Evolutionary conservation across 2,888 invertebrate genomes (phyloP).

Genomic region (Noctua janthina): DNA sequence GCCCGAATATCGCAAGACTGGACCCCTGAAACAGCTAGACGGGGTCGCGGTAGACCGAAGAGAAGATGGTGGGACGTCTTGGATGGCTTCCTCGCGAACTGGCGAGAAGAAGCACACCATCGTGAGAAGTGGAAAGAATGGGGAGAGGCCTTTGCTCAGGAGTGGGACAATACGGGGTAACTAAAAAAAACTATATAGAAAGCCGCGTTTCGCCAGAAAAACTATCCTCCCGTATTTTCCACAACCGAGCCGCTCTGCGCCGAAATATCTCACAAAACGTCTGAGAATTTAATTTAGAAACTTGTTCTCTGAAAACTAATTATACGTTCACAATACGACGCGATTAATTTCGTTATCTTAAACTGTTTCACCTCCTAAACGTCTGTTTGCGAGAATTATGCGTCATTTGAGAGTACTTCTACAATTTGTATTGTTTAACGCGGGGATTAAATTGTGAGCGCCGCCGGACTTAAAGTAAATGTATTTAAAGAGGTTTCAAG

Average conservation of each 20-base stretch:
- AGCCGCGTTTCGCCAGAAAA: neutral
- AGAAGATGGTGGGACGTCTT: too few species aligned
- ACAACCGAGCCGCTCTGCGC: constrained; percentile 7
- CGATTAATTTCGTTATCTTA: constrained; percentile 66
- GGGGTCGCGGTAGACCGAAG: too few species aligned
- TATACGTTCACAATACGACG: constrained; percentile 63
- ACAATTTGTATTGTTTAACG: constrained; percentile 53
- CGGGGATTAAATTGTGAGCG: constrained; percentile 33
- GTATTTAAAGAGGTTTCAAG: constrained; percentile 14
- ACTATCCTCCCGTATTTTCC: constrained; percentile 31
- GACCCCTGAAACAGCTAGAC: too few species aligned
- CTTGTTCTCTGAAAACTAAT: constrained; percentile 66
- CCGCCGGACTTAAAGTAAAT: constrained; percentile 31
- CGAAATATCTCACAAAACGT: constrained; percentile 55
- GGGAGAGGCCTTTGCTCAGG: too few species aligned
- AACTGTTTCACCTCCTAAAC: constrained; percentile 59
- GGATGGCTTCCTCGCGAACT: too few species aligned
- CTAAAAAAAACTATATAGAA: neutral
- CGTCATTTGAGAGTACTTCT: constrained; percentile 50
- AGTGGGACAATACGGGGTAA: too few species aligned
- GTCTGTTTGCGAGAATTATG: constrained; percentile 59
- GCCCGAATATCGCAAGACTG: too few species aligned
- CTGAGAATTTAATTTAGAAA: constrained; percentile 66
- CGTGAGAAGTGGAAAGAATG: too few species aligned
- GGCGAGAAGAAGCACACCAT: too few species aligned